Base-by-base conservation (phyloP, 1,140 invertebrate species). In the Sitobion miscanthi region DNA sequence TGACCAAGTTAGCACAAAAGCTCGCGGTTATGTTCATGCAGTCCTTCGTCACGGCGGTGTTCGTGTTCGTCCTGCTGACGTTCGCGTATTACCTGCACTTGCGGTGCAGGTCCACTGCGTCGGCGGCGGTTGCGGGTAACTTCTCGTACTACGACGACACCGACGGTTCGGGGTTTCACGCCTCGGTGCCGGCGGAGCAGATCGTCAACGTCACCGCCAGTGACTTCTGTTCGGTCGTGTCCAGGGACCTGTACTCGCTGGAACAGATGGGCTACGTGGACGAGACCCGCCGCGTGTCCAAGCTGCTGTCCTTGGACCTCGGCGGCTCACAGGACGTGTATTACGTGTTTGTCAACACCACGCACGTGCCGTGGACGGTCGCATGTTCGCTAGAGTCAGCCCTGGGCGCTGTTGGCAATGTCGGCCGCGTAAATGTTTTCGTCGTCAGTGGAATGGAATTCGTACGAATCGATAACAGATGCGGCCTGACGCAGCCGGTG, bases 381-480 rank as follows among this genome's bases (percentile, higher is more conserved):
- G 62, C n/a, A 1, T 77, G 62, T 77, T n/a, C 62, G 62, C 62
- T 77, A 4, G 62, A 77, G 62, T 77, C 62, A 5, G 62, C n/a
- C 30, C 14, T 77, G 14, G 62, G 62, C 17, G 62, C 62, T n/a
- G n/a, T 77, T n/a, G 62, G 62, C 11, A 3, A n/a, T 30, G 62
- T 77, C 30, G 62, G 62, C n/a, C 62, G 62, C 14, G 62, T 77
- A n/a, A 77, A 77, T n/a, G 62, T 77, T 30, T 77, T 77, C 5
- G 62, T 77, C 62, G 62, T 77, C 62, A 77, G n/a, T 35, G 62
- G 62, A n/a, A 77, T 77, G 62, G 30, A 77, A 77, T 77, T 77
- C 14, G 14, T n/a, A 17, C 62, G 62, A 77, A 77, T 4, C 30
- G 30, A 77, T 62, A 62, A 62, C 62, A 77, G n/a, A 2, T 4